Evolutionary conservation across 1,140 invertebrate species (phyloP), one percentile per base, ranked within the genome.

Genomic region (Neodiprion virginianus): DNA sequence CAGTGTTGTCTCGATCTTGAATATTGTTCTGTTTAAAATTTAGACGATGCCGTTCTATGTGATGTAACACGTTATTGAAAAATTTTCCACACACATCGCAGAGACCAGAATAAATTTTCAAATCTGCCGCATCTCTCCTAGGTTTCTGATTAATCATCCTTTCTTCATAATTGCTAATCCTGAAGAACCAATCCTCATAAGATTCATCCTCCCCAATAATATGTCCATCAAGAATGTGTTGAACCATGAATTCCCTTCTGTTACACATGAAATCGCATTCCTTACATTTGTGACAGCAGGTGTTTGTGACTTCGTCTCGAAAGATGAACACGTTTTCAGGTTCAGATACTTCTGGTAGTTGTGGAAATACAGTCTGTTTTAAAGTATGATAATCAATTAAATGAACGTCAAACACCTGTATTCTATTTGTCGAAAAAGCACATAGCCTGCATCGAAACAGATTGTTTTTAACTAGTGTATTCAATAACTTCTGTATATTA

Each of bases 201-300:
- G 11, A 14, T 17, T 61, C 53, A 7, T 61, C 0, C 11, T 61
- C 53, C n/a, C 11, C 53, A 12, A 61, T 17, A 14, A 61, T 61
- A 17, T 61, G 53, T 61, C 11, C 53, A 61, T 61, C 53, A 12
- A 61, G n/a, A 12, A 61, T 61, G 8, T 61, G 53, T 14, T 61
- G n/a, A 17, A 61, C 53, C 11, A 61, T 17, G 8, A 14, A 61
- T 14, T 61, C 53, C 8, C 53, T 61, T 17, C 53, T 61, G 53
- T 61, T 61, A 61, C 53, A 14, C 11, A 61, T 61, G 7, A 61
- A 61, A 12, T 17, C 53, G 53, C 53, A 61, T 61, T 61, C 53
- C 53, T 14, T 61, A 61, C 53, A 61, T 61, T 61, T 61, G 53
- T 61, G n/a, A 61, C 53, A 61, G 53, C 53, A 61, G 8, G 53